phyloP scores from a whole-genome alignment of 37 sponge, comb jelly and placozoan species.

The Halisarca cf. caerulea region DNA sequence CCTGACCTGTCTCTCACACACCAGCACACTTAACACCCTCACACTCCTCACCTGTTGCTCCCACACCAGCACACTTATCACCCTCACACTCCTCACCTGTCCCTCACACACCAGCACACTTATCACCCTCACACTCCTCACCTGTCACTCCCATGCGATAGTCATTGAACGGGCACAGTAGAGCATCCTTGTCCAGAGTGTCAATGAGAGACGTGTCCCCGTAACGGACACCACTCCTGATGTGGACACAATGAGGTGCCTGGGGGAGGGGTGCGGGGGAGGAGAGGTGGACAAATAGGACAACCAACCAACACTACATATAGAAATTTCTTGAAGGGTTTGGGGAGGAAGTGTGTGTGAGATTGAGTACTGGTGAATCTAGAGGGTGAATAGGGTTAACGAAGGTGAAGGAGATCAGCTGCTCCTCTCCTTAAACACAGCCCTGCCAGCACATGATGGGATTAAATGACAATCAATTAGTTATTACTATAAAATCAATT shows the following conservation, averaged over 20 bases:
- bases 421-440: too few relatives aligned
- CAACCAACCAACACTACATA: too few relatives aligned
- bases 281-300: too few relatives aligned
- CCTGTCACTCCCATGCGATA: slow-evolving; percentile 90
- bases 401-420: too few relatives aligned
- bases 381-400: too few relatives aligned
- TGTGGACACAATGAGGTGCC: slow-evolving; percentile 75
- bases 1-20: neutral
- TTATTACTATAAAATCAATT: too few relatives aligned
- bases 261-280: slow-evolving; percentile 5
- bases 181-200: slow-evolving; percentile 82
- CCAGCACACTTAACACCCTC: too few relatives aligned
- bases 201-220: slow-evolving; percentile 72
- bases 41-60: neutral
- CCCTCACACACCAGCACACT: neutral
- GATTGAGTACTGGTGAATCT: too few relatives aligned
- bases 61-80: neutral
- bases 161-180: slow-evolving; percentile 73
- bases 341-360: too few relatives aligned
- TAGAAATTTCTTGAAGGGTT: too few relatives aligned
- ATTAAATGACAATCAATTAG: too few relatives aligned
- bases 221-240: slow-evolving; percentile 76
- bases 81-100: neutral
- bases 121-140: neutral
- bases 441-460: too few relatives aligned